Evolutionary conservation across 2,888 invertebrate genomes (phyloP).

Genomic region (Thera britannica): DNA sequence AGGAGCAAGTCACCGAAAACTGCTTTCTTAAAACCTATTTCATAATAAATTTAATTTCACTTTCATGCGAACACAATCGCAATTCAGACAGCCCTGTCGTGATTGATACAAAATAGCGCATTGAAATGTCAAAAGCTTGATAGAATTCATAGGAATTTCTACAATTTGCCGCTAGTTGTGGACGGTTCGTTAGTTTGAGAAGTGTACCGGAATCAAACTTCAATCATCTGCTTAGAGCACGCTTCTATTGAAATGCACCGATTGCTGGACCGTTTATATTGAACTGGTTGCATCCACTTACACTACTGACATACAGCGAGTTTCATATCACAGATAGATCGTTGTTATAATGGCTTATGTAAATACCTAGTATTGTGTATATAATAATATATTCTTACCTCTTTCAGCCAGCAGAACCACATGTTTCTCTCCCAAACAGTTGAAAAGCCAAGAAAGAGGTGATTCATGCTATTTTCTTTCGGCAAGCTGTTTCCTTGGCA

Average conservation of each 20-base stretch:
- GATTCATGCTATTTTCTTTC: constrained; percentile 70
- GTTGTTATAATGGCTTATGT: not conserved
- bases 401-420: constrained; percentile 87
- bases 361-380: not conserved
- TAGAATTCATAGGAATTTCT: constrained; percentile 67
- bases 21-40: constrained; percentile 7
- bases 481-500: constrained; percentile 63
- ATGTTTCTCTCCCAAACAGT: constrained; percentile 87
- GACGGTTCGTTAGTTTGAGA: constrained; percentile 77
- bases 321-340: not conserved
- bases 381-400: constrained; percentile 70
- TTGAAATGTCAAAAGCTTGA: constrained; percentile 74
- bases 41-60: constrained; percentile 7
- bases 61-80: constrained; percentile 28
- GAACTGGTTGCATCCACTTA: constrained; percentile 48
- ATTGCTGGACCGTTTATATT: constrained; percentile 43
- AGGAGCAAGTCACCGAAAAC: constrained; percentile 1
- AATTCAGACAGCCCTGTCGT: constrained; percentile 58
- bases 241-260: constrained; percentile 34
- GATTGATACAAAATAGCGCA: constrained; percentile 59
- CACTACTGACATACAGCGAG: constrained; percentile 20
- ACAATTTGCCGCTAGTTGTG: constrained; percentile 70
- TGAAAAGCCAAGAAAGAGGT: constrained; percentile 87
- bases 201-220: constrained; percentile 80
- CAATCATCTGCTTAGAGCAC: constrained; percentile 63